These are phyloP conservation scores for Setipinna tenuifilis DNA, from an alignment of 2,797 vertebrate species.

Conservation along the genomic window DNA sequence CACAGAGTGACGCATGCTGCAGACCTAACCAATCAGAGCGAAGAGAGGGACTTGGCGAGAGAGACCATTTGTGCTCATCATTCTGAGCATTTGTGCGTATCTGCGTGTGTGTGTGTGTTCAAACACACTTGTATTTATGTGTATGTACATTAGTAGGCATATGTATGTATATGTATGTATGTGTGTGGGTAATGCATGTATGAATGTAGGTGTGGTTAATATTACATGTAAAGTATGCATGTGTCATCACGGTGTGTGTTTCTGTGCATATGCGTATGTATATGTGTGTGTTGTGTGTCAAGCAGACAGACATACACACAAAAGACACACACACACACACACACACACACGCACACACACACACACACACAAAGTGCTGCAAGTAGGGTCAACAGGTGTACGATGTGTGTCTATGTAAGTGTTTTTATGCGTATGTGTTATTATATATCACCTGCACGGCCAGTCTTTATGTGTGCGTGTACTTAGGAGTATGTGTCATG, in stretches of 20 bases:
- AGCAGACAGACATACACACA: too few species aligned
- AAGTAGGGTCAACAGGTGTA: too few species aligned
- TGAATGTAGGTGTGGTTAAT: too few species aligned
- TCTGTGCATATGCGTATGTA: too few species aligned
- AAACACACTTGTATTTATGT: background rate
- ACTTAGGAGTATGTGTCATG: background rate
- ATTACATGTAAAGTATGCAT: too few species aligned
- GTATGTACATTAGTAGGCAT: background rate
- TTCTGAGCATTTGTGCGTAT: background rate
- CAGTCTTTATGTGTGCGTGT: background rate
- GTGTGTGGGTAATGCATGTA: background rate
- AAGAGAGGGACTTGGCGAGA: background rate
- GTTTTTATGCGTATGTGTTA: background rate
- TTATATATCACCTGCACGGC: background rate
- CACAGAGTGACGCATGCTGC: constrained; percentile 22
- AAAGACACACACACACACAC: too few species aligned
- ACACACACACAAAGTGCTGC: too few species aligned
- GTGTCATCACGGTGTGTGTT: too few species aligned
- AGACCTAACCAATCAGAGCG: background rate
- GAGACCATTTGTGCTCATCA: background rate
- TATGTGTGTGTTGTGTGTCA: too few species aligned
- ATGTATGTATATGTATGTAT: background rate
- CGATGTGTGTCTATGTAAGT: background rate
- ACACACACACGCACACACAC: too few species aligned
- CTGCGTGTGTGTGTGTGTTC: background rate